Evolutionary conservation across 2,888 invertebrate genomes (phyloP).

Genomic region (Ormyrus nitidulus): DNA sequence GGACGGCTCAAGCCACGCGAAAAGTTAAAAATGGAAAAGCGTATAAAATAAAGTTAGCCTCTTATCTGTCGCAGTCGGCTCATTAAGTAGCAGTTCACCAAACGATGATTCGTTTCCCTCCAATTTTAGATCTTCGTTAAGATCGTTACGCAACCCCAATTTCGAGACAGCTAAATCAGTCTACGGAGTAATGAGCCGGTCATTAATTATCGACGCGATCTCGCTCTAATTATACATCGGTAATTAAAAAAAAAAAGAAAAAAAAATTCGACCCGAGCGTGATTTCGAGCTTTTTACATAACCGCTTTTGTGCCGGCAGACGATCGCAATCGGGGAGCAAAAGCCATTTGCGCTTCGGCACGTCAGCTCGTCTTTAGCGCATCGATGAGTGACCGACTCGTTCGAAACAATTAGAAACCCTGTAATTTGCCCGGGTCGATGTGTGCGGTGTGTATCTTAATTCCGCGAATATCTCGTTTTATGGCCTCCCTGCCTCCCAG

Average conservation of each 20-base stretch:
- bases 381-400: not conserved
- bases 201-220: conserved; percentile 25
- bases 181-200: conserved; percentile 7
- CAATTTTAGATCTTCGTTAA: not conserved
- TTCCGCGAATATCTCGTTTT: conserved; percentile 34
- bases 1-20: too few species aligned
- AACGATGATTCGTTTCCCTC: not conserved
- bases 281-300: too few species aligned
- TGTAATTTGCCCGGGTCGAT: conserved; percentile 19
- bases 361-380: conserved; percentile 7
- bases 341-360: not conserved
- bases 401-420: conserved; percentile 27
- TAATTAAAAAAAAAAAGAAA: too few species aligned
- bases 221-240: not conserved
- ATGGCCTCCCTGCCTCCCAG: conserved; percentile 25
- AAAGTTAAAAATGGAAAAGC: too few species aligned
- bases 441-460: conserved; percentile 37
- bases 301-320: too few species aligned
- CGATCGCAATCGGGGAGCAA: too few species aligned
- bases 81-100: conserved; percentile 11
- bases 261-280: too few species aligned
- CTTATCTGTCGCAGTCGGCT: not conserved
- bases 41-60: too few species aligned
- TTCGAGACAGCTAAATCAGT: conserved; percentile 16
- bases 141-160: conserved; percentile 36